phyloP scores from a whole-genome alignment of 2,888 invertebrate species.

The Fragum sueziense region DNA sequence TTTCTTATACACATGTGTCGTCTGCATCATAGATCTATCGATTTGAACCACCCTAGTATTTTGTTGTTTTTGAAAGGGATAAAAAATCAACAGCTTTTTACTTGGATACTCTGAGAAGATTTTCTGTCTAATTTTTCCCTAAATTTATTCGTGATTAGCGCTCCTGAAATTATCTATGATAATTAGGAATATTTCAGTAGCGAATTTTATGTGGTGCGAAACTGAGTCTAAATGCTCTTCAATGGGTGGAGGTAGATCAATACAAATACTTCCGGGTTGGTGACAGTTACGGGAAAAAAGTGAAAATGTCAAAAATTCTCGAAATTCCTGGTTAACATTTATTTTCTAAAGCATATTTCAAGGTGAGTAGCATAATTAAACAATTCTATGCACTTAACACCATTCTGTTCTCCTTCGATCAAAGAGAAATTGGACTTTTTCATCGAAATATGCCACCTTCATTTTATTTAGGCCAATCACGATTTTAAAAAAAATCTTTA shows the following conservation, averaged over 20 bases:
- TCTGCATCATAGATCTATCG: too few species aligned
- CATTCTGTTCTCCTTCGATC: neutral
- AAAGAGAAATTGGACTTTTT: neutral
- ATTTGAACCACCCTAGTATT: too few species aligned
- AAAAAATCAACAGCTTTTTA: too few species aligned
- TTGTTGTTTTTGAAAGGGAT: too few species aligned
- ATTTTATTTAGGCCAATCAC: slow-evolving; percentile 2
- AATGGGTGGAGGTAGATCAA: neutral
- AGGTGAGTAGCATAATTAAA: neutral
- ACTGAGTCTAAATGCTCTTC: neutral
- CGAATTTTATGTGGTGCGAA: too few species aligned
- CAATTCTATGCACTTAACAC: neutral
- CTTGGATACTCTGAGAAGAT: too few species aligned
- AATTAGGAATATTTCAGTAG: too few species aligned
- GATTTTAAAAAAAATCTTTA: neutral
- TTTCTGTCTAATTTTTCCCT: too few species aligned
- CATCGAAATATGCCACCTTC: neutral
- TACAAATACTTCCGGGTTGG: slow-evolving; percentile 39
- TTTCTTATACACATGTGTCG: too few species aligned
- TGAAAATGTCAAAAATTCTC: slow-evolving; percentile 30
- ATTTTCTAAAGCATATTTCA: neutral
- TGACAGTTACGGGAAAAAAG: slow-evolving; percentile 24
- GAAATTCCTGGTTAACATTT: slow-evolving; percentile 13
- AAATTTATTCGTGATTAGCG: too few species aligned
- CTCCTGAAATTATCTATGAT: too few species aligned